Evolutionary conservation across 2,797 vertebrate species (phyloP).

Genomic region (Rhadinocentrus ornatus): DNA sequence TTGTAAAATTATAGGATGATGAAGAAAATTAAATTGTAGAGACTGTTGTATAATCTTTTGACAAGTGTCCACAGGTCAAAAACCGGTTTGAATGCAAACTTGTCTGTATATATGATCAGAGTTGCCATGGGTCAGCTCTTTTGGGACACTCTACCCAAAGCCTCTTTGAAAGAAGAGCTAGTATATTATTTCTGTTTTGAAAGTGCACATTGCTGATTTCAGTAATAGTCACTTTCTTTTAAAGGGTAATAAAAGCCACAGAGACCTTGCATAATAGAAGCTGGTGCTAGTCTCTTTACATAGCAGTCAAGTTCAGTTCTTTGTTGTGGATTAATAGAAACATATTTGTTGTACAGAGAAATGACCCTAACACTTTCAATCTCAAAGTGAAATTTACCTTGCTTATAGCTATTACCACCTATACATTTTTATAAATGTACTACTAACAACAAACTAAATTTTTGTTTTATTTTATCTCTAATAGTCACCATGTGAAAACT

Average conservation of each 20-base stretch:
- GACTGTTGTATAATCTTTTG: constrained; percentile 3
- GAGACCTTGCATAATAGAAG: constrained; percentile 13
- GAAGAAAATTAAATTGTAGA: constrained; percentile 7
- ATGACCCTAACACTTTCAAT: constrained; percentile 43
- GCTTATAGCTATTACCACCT: constrained; percentile 15
- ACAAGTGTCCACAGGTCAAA: constrained; percentile 10
- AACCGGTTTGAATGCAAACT: constrained; percentile 23
- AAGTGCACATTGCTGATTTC: constrained; percentile 13
- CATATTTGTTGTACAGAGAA: constrained; percentile 29
- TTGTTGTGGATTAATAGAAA: constrained; percentile 20
- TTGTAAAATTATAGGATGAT: not conserved
- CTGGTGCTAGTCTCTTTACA: not conserved
- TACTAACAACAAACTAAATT: constrained; percentile 15
- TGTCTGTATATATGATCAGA: constrained; percentile 25
- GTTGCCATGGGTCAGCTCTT: constrained; percentile 1
- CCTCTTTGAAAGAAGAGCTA: constrained; percentile 36
- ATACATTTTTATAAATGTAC: constrained; percentile 22
- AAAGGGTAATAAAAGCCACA: constrained; percentile 16
- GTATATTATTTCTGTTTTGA: constrained; percentile 35
- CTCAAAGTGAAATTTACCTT: constrained; percentile 30
- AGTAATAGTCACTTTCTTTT: constrained; percentile 21
- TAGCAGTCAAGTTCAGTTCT: constrained; percentile 19
- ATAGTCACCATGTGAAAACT: constrained; percentile 17
- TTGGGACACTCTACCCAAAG: constrained; percentile 13
- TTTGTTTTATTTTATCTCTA: constrained; percentile 3